Conservation (phyloP, 2,888 invertebrate species). For the Platypus cylindrus region DNA sequence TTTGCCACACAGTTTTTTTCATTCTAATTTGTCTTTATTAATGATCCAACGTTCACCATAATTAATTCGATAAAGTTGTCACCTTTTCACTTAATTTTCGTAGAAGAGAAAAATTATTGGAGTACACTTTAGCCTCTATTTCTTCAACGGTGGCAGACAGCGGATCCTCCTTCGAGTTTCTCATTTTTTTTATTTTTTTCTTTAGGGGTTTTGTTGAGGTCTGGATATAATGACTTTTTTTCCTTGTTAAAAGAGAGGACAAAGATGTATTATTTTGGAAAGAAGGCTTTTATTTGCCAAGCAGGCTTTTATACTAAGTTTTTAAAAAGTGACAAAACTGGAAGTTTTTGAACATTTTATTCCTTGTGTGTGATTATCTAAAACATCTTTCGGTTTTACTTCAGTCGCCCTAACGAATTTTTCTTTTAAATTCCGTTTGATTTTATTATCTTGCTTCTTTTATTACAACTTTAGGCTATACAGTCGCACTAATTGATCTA, state of each 20-base stretch:
- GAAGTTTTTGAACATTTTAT: too few species aligned
- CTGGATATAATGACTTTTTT: constrained; percentile 11
- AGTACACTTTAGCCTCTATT: constrained; percentile 12
- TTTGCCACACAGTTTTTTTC: too few species aligned
- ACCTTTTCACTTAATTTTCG: constrained; percentile 13
- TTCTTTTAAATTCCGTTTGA: too few species aligned
- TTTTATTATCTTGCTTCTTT: too few species aligned
- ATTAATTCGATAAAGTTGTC: constrained; percentile 14
- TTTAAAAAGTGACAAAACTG: too few species aligned
- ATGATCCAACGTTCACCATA: constrained; percentile 13
- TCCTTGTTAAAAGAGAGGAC: constrained; percentile 3
- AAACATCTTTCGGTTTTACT: too few species aligned
- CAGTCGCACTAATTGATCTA: too few species aligned
- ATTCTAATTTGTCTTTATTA: constrained; percentile 15
- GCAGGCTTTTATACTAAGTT: too few species aligned
- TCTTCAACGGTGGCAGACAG: constrained; percentile 11
- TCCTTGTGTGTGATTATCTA: too few species aligned
- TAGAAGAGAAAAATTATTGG: constrained; percentile 14
- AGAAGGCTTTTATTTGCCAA: constrained; percentile 3
- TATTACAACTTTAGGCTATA: too few species aligned
- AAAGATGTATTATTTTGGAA: constrained; percentile 8
- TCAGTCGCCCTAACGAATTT: too few species aligned
- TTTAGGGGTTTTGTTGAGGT: constrained; percentile 5
- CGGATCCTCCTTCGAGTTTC: too few species aligned
- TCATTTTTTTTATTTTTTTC: constrained; percentile 12